phyloP scores from a whole-genome alignment of 1,140 invertebrate species.

The Akabosia matsudoensis region DNA sequence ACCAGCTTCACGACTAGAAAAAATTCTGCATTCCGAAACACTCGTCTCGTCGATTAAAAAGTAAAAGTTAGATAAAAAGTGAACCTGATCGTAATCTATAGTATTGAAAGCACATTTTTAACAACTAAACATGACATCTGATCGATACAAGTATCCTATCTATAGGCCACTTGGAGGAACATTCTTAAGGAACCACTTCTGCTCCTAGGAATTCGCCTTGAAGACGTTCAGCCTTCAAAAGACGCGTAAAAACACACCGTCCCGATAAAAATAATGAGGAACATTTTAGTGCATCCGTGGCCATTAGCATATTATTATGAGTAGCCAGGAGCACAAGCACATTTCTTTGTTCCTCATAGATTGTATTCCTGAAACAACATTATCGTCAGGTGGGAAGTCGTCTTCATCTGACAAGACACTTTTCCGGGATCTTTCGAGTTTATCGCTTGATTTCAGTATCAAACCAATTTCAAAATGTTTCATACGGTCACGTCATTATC shows the following conservation, averaged over 20 bases:
- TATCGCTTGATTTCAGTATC: background rate
- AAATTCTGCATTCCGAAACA: too few relatives aligned
- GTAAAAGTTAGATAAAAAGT: background rate
- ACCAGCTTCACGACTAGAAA: too few relatives aligned
- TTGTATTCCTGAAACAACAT: background rate
- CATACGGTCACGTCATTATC: background rate
- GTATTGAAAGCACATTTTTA: background rate
- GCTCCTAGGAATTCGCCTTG: background rate
- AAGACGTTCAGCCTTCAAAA: background rate
- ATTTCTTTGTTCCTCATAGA: background rate
- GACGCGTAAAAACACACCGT: too few relatives aligned
- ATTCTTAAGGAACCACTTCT: too few relatives aligned
- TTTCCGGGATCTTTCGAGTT: slow-evolving; percentile 1
- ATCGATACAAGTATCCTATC: background rate
- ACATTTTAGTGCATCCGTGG: background rate
- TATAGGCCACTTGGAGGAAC: too few relatives aligned
- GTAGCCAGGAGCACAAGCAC: background rate
- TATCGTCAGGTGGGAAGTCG: too few relatives aligned
- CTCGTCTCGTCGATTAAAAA: background rate
- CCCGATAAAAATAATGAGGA: slow-evolving; percentile 6
- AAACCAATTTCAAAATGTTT: background rate
- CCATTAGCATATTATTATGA: background rate
- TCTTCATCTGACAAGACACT: too few relatives aligned
- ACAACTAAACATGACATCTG: background rate
- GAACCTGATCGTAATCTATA: background rate